Conservation (phyloP, 2,113 vertebrate genomes). For the Malurus cyaneus region DNA sequence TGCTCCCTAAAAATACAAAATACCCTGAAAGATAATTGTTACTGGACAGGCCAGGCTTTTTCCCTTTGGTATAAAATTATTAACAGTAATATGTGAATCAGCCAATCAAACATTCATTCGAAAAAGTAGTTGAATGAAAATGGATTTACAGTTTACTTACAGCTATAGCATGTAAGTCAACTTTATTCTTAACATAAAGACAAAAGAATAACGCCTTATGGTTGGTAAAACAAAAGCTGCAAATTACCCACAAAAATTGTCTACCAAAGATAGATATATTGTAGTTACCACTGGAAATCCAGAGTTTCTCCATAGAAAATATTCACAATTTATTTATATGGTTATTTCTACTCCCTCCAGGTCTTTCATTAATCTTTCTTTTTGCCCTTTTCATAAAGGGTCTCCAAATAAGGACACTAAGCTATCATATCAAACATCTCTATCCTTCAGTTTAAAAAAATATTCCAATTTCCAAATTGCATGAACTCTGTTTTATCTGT, state of each 20-base stretch:
- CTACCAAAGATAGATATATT: not conserved
- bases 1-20: not conserved
- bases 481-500: not conserved
- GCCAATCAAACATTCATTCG: not conserved
- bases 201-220: not conserved
- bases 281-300: not conserved
- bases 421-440: not conserved
- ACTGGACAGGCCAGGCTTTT: not conserved
- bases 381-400: not conserved
- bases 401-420: not conserved
- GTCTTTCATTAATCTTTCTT: not conserved
- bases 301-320: not conserved
- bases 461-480: not conserved
- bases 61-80: not conserved
- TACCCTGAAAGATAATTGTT: not conserved
- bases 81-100: not conserved
- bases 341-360: not conserved
- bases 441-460: not conserved
- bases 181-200: not conserved
- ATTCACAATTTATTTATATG: not conserved
- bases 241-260: not conserved
- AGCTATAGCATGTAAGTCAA: slow-evolving; percentile 25
- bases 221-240: not conserved
- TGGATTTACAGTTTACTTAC: slow-evolving; percentile 50
- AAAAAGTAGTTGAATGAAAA: slow-evolving; percentile 33